phyloP scores from a whole-genome alignment of 2,797 vertebrate genomes.

The Lepidocolaptes lacrymiger region DNA sequence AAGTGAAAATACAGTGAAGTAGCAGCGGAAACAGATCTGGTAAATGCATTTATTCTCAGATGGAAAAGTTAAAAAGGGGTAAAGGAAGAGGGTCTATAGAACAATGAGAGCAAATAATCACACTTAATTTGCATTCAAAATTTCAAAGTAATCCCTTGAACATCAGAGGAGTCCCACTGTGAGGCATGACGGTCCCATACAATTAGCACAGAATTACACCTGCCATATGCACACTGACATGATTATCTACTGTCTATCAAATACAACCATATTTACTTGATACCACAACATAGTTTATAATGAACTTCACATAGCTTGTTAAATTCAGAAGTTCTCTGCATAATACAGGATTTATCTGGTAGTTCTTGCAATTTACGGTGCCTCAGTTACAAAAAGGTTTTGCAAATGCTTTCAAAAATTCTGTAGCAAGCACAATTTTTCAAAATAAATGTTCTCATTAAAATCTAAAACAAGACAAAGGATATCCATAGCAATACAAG shows the following conservation, averaged over 20 bases:
- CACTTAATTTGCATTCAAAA: background rate
- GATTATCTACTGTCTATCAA: background rate
- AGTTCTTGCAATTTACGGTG: background rate
- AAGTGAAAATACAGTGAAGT: background rate
- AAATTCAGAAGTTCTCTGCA: background rate
- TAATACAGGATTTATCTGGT: background rate
- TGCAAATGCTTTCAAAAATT: background rate
- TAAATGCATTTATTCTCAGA: background rate
- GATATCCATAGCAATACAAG: background rate
- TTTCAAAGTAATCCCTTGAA: background rate
- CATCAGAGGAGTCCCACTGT: background rate
- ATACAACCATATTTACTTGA: background rate
- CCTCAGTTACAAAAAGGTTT: background rate
- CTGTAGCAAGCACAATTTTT: background rate
- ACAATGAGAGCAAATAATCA: background rate
- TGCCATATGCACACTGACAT: background rate
- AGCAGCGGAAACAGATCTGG: background rate
- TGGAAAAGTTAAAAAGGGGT: background rate
- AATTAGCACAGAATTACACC: background rate
- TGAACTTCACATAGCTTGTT: background rate
- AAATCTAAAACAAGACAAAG: background rate
- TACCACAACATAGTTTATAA: background rate
- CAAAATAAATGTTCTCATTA: background rate
- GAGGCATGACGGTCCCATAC: background rate
- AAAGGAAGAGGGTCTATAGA: background rate